Evolutionary conservation across 2,113 vertebrate species (phyloP).

Genomic region (Hyla sarda): DNA sequence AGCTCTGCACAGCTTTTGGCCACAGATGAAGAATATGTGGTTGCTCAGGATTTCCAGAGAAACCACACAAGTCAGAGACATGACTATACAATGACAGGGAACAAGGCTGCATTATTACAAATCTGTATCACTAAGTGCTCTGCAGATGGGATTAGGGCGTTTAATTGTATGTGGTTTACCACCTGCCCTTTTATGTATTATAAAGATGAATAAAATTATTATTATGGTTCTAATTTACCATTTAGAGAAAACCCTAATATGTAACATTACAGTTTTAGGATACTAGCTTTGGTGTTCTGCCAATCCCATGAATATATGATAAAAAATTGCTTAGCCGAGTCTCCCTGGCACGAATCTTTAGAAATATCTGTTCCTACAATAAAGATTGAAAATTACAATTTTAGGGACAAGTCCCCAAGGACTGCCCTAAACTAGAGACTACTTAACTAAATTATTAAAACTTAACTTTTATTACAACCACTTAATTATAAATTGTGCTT

Average conservation of each 20-base stretch:
- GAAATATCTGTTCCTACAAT: background rate
- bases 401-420: no score
- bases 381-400: background rate
- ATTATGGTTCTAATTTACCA: conserved; percentile 37
- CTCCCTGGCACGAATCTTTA: background rate
- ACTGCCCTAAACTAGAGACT: no score
- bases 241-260: conserved; percentile 38
- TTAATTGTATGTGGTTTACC: conserved; percentile 40
- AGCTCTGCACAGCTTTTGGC: conserved; percentile 3
- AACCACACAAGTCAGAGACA: conserved; percentile 45
- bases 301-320: conserved; percentile 10
- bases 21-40: conserved; percentile 39
- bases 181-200: conserved; percentile 32
- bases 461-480: no score
- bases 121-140: conserved; percentile 28
- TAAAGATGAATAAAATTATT: conserved; percentile 37
- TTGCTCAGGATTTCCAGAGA: conserved; percentile 30
- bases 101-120: conserved; percentile 36
- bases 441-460: no score
- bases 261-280: conserved; percentile 38
- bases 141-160: conserved; percentile 41
- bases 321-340: conserved; percentile 4
- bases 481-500: no score
- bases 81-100: conserved; percentile 31
- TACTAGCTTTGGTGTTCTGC: conserved; percentile 20